These are phyloP conservation scores for Amphipoea oculea DNA, from an alignment of 2,888 invertebrate species.

Conservation along the genomic window DNA sequence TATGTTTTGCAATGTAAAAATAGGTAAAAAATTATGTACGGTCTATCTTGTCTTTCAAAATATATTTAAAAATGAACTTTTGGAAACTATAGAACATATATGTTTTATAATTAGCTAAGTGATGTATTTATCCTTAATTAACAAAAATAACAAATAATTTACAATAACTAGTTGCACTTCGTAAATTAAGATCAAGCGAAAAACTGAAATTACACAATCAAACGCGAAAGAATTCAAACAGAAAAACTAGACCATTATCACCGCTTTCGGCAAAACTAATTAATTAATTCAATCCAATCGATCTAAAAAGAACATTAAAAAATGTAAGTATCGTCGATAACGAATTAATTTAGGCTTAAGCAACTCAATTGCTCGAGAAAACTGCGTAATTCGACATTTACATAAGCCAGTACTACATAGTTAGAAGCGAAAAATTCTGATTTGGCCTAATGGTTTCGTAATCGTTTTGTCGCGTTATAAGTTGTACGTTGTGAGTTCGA, in stretches of 20 bases:
- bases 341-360: slow-evolving; percentile 36
- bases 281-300: slow-evolving; percentile 33
- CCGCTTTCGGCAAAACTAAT: slow-evolving; percentile 48
- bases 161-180: background rate
- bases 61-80: background rate
- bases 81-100: background rate
- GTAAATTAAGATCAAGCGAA: background rate
- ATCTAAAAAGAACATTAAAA: slow-evolving; percentile 20
- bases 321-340: slow-evolving; percentile 7
- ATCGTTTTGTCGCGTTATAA: background rate
- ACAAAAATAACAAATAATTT: background rate
- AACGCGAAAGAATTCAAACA: background rate
- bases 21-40: background rate
- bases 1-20: background rate
- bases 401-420: slow-evolving; percentile 39
- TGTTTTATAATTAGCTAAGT: no score
- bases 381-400: slow-evolving; percentile 45
- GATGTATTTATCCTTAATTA: no score
- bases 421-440: slow-evolving; percentile 1
- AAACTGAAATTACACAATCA: slow-evolving; percentile 1
- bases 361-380: slow-evolving; percentile 33
- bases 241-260: slow-evolving; percentile 12
- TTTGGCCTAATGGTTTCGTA: slow-evolving; percentile 1
- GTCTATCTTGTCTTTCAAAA: background rate
- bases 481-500: no score